Evolutionary conservation across 2,113 vertebrate genomes (phyloP).

Genomic region (Hylia prasina): DNA sequence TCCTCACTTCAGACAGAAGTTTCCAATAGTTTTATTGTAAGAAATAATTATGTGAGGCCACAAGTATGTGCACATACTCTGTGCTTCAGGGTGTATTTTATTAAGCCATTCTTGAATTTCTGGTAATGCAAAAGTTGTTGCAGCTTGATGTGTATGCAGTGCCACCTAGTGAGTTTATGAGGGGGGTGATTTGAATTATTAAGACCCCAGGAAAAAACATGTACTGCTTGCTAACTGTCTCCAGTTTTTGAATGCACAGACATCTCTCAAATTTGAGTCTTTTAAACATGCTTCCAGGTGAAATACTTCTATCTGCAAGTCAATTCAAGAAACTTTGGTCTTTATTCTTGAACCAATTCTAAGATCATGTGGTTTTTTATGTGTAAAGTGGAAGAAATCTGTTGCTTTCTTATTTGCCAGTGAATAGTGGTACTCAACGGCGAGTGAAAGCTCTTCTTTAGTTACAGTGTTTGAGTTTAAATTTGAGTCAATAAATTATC

Average conservation of each 20-base stretch:
- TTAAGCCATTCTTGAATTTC: not conserved
- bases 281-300: not conserved
- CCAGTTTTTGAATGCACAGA: not conserved
- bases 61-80: not conserved
- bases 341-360: not conserved
- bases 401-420: not conserved
- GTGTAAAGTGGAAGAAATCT: not conserved
- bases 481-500: not conserved
- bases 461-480: not conserved
- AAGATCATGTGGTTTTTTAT: not conserved
- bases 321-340: not conserved
- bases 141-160: not conserved
- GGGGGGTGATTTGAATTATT: not conserved
- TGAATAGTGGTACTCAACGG: not conserved
- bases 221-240: not conserved
- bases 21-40: conserved; percentile 18
- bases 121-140: not conserved
- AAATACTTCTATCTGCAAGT: not conserved
- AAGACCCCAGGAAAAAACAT: not conserved
- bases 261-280: not conserved
- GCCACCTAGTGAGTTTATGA: conserved; percentile 53
- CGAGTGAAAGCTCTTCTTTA: not conserved
- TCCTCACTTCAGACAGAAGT: not conserved
- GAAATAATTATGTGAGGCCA: not conserved
- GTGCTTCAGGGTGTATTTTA: not conserved